phyloP scores from a whole-genome alignment of 2,888 invertebrate species.

The Augochlorella aurata region DNA sequence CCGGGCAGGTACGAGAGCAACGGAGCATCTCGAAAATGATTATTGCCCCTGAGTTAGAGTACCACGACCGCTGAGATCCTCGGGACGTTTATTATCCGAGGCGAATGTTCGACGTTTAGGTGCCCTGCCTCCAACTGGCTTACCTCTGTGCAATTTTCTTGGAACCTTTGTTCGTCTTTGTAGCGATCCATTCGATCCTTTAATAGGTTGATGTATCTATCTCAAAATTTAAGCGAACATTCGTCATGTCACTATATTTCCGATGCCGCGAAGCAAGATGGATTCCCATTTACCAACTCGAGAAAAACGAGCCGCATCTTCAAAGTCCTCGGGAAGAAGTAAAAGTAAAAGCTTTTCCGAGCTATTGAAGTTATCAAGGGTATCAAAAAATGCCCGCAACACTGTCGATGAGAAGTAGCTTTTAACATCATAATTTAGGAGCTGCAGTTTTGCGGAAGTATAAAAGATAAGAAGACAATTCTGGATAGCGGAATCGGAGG shows the following conservation, averaged over 20 bases:
- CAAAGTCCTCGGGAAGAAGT: too few species aligned
- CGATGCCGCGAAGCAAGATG: too few species aligned
- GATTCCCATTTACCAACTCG: too few species aligned
- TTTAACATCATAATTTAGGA: background rate
- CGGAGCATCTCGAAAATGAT: slow-evolving; percentile 28
- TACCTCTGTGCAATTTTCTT: slow-evolving; percentile 24
- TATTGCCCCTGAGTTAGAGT: slow-evolving; percentile 13
- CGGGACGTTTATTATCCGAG: slow-evolving; percentile 64
- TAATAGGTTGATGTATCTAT: too few species aligned
- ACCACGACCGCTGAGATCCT: slow-evolving; percentile 32
- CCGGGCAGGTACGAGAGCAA: slow-evolving; percentile 16
- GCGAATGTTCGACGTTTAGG: slow-evolving; percentile 63
- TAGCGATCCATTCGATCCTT: too few species aligned
- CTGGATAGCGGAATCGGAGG: slow-evolving; percentile 12
- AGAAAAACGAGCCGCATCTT: too few species aligned
- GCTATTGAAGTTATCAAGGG: too few species aligned
- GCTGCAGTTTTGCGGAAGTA: background rate
- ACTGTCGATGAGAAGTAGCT: too few species aligned
- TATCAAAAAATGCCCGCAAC: too few species aligned
- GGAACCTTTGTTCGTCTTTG: background rate
- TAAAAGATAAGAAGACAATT: slow-evolving; percentile 3
- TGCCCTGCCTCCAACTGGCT: slow-evolving; percentile 36
- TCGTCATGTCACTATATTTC: too few species aligned
- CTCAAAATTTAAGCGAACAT: too few species aligned
- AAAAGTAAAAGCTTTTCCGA: too few species aligned